Evolutionary conservation across 1,140 invertebrate species (phyloP).

Genomic region (Listronotus bonariensis): DNA sequence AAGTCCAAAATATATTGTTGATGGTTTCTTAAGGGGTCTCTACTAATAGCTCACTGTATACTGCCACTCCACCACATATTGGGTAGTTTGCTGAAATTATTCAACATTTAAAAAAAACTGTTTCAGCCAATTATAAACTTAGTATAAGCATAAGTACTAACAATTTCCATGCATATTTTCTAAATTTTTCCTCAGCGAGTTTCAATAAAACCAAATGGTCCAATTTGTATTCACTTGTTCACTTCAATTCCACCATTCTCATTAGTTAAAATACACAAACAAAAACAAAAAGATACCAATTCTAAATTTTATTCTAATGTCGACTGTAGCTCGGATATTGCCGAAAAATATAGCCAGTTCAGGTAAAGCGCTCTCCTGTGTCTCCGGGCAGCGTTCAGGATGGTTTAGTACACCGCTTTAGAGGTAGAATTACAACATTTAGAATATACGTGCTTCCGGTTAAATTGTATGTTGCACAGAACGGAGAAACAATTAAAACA

Average conservation of each 20-base stretch:
- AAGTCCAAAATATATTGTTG: no score
- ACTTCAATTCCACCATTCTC: conserved; percentile 26
- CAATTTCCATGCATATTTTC: no score
- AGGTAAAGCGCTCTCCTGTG: conserved; percentile 24
- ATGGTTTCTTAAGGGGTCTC: no score
- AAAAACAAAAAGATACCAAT: conserved; percentile 20
- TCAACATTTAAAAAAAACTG: no score
- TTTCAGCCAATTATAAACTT: no score
- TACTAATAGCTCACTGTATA: no score
- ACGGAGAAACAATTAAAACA: conserved; percentile 36
- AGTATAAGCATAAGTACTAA: no score
- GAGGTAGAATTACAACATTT: conserved; percentile 34
- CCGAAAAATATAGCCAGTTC: conserved; percentile 32
- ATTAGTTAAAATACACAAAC: conserved; percentile 31
- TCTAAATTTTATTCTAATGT: conserved; percentile 36
- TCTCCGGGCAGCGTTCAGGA: conserved; percentile 26
- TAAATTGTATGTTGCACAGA: conserved; percentile 32
- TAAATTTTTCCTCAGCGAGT: no score
- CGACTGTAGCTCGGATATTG: conserved; percentile 29
- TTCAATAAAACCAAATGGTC: conserved; percentile 15
- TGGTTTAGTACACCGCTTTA: conserved; percentile 32
- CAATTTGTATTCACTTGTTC: conserved; percentile 27
- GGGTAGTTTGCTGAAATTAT: no score
- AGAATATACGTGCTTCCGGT: conserved; percentile 29
- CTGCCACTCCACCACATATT: no score